Conservation (phyloP, 2,797 vertebrate genomes). For the Lepus townsendii region DNA sequence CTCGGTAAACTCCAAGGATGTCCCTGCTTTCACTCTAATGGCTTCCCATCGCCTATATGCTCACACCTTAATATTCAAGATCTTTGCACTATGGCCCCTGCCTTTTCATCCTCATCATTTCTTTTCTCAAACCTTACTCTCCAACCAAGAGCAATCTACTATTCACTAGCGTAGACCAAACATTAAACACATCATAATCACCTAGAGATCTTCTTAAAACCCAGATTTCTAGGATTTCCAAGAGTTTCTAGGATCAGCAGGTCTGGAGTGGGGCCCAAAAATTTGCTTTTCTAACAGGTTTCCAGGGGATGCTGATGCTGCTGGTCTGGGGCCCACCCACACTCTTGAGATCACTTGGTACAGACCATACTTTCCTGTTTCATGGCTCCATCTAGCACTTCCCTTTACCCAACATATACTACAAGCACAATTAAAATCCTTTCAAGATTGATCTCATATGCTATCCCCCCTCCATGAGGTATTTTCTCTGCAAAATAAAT, state of each 20-base stretch:
- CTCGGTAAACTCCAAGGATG: not conserved
- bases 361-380: not conserved
- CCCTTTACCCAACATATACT: not conserved
- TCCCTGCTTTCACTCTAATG: not conserved
- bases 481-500: constrained; percentile 39
- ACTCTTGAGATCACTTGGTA: not conserved
- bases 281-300: constrained; percentile 33
- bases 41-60: not conserved
- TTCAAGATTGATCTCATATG: not conserved
- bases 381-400: constrained; percentile 18
- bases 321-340: not conserved
- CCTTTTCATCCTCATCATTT: constrained; percentile 17
- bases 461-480: not conserved
- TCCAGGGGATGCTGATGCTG: not conserved
- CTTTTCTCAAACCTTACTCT: constrained; percentile 25
- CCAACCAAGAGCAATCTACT: constrained; percentile 3
- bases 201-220: constrained; percentile 37
- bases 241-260: not conserved
- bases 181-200: not conserved
- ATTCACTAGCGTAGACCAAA: not conserved
- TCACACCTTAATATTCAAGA: not conserved
- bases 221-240: not conserved
- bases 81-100: not conserved
- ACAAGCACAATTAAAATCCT: not conserved
- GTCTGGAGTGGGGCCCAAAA: not conserved